These are phyloP conservation scores for Amblyjoppa fuscipennis DNA, from an alignment of 2,888 invertebrate genomes.

Conservation along the genomic window DNA sequence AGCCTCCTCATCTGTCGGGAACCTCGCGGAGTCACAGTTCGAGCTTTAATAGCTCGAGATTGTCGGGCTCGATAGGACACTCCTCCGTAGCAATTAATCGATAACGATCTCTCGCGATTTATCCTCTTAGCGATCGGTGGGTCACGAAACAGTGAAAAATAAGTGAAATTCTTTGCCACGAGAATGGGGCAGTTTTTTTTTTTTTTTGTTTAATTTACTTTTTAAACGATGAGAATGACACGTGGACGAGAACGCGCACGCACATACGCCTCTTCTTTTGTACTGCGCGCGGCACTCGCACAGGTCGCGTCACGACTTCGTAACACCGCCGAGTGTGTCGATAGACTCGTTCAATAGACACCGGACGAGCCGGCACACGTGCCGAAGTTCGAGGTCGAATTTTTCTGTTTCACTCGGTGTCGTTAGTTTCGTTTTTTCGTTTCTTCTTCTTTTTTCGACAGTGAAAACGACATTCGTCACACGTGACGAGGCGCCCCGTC, in stretches of 20 bases:
- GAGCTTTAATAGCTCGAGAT: constrained; percentile 6
- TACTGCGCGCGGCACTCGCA: neutral
- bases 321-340: neutral
- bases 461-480: neutral
- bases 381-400: constrained; percentile 8
- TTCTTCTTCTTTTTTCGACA: neutral
- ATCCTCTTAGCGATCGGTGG: too few species aligned
- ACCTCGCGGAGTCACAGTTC: neutral
- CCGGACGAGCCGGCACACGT: constrained; percentile 4
- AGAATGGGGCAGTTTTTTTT: too few species aligned
- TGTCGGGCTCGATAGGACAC: constrained; percentile 3
- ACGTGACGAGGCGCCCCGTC: neutral
- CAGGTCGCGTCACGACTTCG: neutral
- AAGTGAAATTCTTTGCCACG: too few species aligned
- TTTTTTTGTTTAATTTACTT: too few species aligned
- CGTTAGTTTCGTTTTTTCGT: too few species aligned
- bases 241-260: too few species aligned
- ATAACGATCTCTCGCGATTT: constrained; percentile 26
- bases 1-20: neutral
- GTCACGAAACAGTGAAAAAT: too few species aligned
- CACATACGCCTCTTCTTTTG: too few species aligned
- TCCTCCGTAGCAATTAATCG: constrained; percentile 34
- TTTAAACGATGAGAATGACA: too few species aligned
- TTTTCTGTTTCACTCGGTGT: neutral
- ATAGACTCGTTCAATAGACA: neutral